phyloP scores from a whole-genome alignment of 2,113 vertebrate genomes.

The rat (Rattus norvegicus) region GRCr8 NC_086021.1:108230501-108231000 shows the following conservation, averaged over 20 bases:
- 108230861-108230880: not conserved
- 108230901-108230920: not conserved
- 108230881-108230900: not conserved
- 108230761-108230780: not conserved
- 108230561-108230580: not conserved
- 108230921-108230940: not conserved
- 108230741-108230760: not conserved
- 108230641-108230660: not conserved
- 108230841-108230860: not conserved
- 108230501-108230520: not conserved
- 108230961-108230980: not conserved
- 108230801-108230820: not conserved
- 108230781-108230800: not conserved
- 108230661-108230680: not conserved
- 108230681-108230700: not conserved
- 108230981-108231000: not conserved
- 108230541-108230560: not conserved
- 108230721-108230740: not conserved
- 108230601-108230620: not conserved
- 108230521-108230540: not conserved
- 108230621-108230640: not conserved
- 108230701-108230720: not conserved
- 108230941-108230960: not conserved
- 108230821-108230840: not conserved
- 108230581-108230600: not conserved